Percentiles rank a stretch among this genome's conserved stretches.
Conservation (phyloP, 2,888 invertebrate species). For the Branchipolynoe longqiensis region DNA sequence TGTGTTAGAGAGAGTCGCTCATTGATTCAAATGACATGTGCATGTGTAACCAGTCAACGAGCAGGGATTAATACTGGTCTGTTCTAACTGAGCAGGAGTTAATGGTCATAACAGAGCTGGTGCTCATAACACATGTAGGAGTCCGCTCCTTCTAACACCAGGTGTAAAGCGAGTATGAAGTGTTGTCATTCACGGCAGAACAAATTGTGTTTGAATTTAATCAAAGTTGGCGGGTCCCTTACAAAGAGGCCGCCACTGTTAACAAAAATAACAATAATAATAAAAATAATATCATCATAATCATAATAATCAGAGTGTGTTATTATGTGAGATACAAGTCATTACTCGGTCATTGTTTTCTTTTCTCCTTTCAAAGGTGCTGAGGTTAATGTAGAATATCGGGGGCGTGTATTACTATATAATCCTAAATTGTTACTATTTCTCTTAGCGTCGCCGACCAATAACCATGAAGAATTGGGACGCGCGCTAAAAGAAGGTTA, state of each 20-base stretch:
- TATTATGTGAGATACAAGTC: background rate
- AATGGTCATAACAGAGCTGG: no score
- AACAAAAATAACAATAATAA: no score
- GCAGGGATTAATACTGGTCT: no score
- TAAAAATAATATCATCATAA: background rate
- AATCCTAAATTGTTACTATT: slow-evolving; percentile 45
- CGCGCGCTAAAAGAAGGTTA: slow-evolving; percentile 6
- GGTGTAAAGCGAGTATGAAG: background rate
- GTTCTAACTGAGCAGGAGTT: no score
- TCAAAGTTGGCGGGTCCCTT: no score
- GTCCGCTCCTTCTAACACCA: no score
- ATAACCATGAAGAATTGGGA: background rate
- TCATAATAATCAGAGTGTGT: background rate
- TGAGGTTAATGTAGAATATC: no score
- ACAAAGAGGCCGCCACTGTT: no score
- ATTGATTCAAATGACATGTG: no score
- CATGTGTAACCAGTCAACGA: no score
- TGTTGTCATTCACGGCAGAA: background rate
- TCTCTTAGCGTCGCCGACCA: background rate
- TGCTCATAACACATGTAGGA: no score
- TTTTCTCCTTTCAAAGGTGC: slow-evolving; percentile 34
- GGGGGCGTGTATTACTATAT: background rate
- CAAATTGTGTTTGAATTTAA: background rate
- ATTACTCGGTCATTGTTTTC: slow-evolving; percentile 30
- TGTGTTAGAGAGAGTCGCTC: no score